Conservation (phyloP, 1,140 invertebrate genomes). For the Gyrodactylus bullatarudis region DNA sequence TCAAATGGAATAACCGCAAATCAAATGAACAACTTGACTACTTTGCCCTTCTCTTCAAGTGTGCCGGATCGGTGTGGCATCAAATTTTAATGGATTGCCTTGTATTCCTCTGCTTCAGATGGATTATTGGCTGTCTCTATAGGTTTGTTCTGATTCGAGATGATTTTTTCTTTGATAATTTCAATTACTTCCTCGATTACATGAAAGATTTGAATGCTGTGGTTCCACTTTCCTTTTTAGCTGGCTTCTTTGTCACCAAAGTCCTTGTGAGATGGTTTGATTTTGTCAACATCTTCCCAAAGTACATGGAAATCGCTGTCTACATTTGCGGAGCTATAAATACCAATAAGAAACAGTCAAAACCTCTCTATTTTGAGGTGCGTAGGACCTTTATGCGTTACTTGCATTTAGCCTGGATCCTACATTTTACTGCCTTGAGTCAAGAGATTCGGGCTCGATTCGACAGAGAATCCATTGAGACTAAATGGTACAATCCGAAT, state of each 20-base stretch:
- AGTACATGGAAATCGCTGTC: not conserved
- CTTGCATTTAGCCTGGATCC: slow-evolving; percentile 1
- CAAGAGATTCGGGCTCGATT: not conserved
- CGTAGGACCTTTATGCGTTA: not conserved
- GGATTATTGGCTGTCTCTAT: not conserved
- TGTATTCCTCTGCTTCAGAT: not conserved
- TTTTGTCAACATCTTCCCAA: not conserved
- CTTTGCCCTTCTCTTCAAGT: not conserved
- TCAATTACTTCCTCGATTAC: not conserved
- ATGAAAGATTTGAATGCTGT: not conserved
- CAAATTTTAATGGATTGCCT: not conserved
- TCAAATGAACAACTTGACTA: not conserved
- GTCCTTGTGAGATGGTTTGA: not conserved
- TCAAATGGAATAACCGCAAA: no score
- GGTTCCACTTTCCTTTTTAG: not conserved
- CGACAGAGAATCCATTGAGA: not conserved
- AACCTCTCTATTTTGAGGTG: not conserved
- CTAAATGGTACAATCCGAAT: not conserved
- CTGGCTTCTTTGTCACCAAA: not conserved
- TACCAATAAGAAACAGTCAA: not conserved
- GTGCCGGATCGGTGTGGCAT: not conserved
- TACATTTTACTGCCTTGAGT: not conserved
- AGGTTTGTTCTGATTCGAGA: not conserved
- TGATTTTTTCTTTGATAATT: not conserved
- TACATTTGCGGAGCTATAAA: not conserved